Evolutionary conservation across 2,888 invertebrate genomes (phyloP), one percentile per base, ranked within the genome.

Genomic region (Metellina segmentata): DNA sequence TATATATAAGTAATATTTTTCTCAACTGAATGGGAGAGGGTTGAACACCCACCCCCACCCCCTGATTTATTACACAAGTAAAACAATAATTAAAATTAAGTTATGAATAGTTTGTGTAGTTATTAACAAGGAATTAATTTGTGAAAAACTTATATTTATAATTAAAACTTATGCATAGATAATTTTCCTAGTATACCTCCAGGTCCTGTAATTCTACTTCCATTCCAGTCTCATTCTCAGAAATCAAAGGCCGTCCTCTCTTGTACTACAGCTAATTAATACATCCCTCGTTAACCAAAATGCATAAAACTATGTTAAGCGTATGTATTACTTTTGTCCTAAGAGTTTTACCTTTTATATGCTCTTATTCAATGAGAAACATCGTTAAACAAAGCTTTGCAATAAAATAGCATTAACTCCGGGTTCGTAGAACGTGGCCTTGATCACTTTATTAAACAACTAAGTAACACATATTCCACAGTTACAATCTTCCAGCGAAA

Each of bases 321-420:
- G 34, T 34, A 34, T 2, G 34, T 34, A 34, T 34, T 2, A 61
- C 61, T 61, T 16, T 61, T 16, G 61, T 61, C 11, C 34, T 34
- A 34, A 34, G 34, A 34, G 34, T 34, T 61, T 61, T 61, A 11
- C 13, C 9, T 61, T 61, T 61, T 61, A 61, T 61, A 7, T 16
- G 9, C 13, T 7, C 61, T 61, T 16, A 16, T 16, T 61, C 61
- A 61, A 61, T 16, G 61, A 9, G 11, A 9, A 61, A 61, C 61
- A 61, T 61, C 61, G 61, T 61, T 61, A 61, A 61, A 61, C 61
- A 61, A 61, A 61, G 61, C 61, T 61, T 61, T 61, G 61, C 61
- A 61, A 61, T 61, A 61, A 61, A 61, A 61, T 16, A 61, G 61
- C 61, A 61, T 61, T 61, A 61, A 61, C 61, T 61, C 61, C 61